Conservation (phyloP, 2,888 invertebrate genomes). For the Orthonychiurus folsomi region DNA sequence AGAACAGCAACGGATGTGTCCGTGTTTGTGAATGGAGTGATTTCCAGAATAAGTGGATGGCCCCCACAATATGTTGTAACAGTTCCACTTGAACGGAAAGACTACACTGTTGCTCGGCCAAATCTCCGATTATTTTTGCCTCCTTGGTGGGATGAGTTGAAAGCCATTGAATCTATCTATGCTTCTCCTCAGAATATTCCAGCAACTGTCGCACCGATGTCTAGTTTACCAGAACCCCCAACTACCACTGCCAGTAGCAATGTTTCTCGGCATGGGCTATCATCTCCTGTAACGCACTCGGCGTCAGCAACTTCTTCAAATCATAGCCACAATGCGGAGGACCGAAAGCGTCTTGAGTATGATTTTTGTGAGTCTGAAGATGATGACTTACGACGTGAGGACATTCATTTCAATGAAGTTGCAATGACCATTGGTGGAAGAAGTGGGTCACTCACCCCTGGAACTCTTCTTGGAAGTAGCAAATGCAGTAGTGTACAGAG, state of each 20-base stretch:
- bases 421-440: slow-evolving; percentile 38
- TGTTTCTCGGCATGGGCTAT: slow-evolving; percentile 42
- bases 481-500: slow-evolving; percentile 86
- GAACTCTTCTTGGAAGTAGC: slow-evolving; percentile 56
- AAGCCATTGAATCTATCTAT: slow-evolving; percentile 46
- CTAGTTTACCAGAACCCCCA: slow-evolving; percentile 22
- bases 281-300: slow-evolving; percentile 45
- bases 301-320: slow-evolving; percentile 44
- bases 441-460: slow-evolving; percentile 35
- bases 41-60: slow-evolving; percentile 58
- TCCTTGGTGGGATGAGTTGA: slow-evolving; percentile 94
- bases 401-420: slow-evolving; percentile 58
- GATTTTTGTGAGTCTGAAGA: slow-evolving; percentile 81
- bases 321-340: slow-evolving; percentile 46
- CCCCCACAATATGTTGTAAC: slow-evolving; percentile 60
- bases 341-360: slow-evolving; percentile 52
- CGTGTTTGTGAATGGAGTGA: slow-evolving; percentile 77
- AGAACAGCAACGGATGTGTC: slow-evolving; percentile 51
- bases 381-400: slow-evolving; percentile 76
- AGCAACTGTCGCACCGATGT: slow-evolving; percentile 4
- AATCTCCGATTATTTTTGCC: slow-evolving; percentile 82
- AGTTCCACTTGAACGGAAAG: slow-evolving; percentile 33
- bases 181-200: slow-evolving; percentile 30
- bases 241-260: slow-evolving; percentile 12
- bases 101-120: slow-evolving; percentile 71